Evolutionary conservation across 2,113 vertebrate species (phyloP), one percentile per base, ranked within the genome.

Genomic region (Paradisaea rubra): DNA sequence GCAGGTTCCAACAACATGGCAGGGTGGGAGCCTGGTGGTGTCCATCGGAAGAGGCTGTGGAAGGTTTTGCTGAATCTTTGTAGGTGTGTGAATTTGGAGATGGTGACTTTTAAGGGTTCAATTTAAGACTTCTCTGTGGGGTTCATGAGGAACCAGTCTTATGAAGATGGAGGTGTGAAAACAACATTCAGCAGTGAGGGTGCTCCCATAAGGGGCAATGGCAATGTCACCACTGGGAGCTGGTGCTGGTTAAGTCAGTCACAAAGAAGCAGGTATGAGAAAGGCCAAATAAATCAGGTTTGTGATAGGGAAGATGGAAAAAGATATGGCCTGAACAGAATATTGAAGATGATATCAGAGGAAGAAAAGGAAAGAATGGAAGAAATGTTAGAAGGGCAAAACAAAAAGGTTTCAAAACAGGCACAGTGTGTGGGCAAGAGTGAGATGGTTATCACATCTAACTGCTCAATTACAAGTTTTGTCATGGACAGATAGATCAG

Each of bases 381-480:
- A 78, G 56, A 84, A 71, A 71, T 15, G 31, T n/a, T 76, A 57
- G 15, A 74, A 57, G 33, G 28, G 30, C 57, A 64, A 86, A 91
- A 33, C 47, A 39, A 49, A 63, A 90, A 60, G 17, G 13, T 90
- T 95, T 86, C 50, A 71, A 93, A 95, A 88, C 14, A 93, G 21
- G 18, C 30, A 69, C 23, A 39, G 50, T 73, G 84, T 45, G 86
- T 84, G 69, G 80, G 81, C 61, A 89, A 33, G 84, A 76, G 13
- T 23, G 45, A 87, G 86, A 57, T 69, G 84, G 41, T 72, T 77
- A 77, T 85, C 23, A 69, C 18, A 65, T 19, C 17, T 91, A 87
- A 89, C 52, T 44, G 65, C 83, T 89, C 81, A 92, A 19, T 93
- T 91, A 59, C 37, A 76, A 69, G 25, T 57, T 92, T 68, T 81